phyloP scores from a whole-genome alignment of 92 coral and sea anemone genomes.

The Epizoanthus fatuus region DNA sequence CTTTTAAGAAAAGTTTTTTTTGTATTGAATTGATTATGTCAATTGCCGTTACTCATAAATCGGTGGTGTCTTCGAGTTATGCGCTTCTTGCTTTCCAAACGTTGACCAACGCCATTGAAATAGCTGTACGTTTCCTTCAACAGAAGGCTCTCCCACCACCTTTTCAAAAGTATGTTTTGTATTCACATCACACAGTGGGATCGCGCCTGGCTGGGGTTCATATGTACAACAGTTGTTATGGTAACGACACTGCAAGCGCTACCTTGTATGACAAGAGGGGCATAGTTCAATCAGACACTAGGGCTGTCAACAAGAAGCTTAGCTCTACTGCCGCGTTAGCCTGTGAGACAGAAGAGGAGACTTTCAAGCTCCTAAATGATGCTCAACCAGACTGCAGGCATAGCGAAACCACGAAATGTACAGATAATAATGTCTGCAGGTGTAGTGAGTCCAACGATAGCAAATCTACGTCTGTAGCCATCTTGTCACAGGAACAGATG shows the following conservation, averaged over 20 bases:
- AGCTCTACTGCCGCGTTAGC: background rate
- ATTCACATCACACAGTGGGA: conserved; percentile 43
- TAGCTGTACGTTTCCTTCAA: background rate
- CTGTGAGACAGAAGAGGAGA: conserved; percentile 2
- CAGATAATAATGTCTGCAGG: no score
- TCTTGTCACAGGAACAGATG: background rate
- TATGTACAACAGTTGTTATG: conserved; percentile 49
- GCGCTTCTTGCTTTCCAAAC: background rate
- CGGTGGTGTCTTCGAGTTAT: background rate
- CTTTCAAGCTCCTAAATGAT: background rate
- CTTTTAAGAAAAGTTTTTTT: no score
- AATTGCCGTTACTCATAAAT: background rate
- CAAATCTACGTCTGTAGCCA: background rate
- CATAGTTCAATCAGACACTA: background rate
- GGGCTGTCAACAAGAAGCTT: background rate
- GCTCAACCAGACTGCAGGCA: background rate
- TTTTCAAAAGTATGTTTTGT: background rate
- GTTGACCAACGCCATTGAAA: background rate
- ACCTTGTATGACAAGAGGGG: background rate
- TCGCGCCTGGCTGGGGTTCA: conserved; percentile 70
- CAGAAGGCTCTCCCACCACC: conserved; percentile 10
- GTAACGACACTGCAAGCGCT: background rate
- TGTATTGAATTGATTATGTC: no score
- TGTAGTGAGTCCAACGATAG: background rate
- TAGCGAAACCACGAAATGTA: background rate